A percentile compares a stretch with the other conserved stretches of the same genome.
phyloP scores from a whole-genome alignment of 2,113 vertebrate species.

The Phyllopteryx taeniolatus region DNA sequence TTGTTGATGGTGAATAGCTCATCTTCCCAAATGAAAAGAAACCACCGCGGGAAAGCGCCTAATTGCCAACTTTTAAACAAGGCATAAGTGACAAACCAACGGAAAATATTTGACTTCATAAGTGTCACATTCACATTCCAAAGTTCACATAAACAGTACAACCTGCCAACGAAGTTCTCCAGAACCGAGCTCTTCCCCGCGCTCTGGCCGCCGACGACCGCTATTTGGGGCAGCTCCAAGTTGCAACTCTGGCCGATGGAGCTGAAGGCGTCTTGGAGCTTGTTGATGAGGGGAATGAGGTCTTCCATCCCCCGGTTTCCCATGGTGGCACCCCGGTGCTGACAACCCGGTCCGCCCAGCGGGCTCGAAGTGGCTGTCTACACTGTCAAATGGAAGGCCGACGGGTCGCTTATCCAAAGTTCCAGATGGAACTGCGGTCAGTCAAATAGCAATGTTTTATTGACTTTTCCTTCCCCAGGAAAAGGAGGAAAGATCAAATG shows the following conservation, averaged over 20 bases:
- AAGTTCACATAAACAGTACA: slow-evolving; percentile 19
- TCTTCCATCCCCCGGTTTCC: slow-evolving; percentile 98
- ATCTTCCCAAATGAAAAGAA: slow-evolving; percentile 25
- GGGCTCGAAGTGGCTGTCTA: slow-evolving; percentile 13
- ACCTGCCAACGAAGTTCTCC: slow-evolving; percentile 95
- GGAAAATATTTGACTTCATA: neutral
- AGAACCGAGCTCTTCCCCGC: slow-evolving; percentile 95
- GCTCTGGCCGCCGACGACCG: slow-evolving; percentile 94
- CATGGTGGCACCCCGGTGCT: slow-evolving; percentile 71
- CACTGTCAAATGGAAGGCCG: slow-evolving; percentile 11
- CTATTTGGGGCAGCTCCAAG: slow-evolving; percentile 94
- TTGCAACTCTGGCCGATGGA: slow-evolving; percentile 95
- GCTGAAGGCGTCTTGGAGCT: slow-evolving; percentile 95
- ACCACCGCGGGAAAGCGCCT: slow-evolving; percentile 29
- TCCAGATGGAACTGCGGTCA: slow-evolving; percentile 21
- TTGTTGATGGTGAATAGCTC: slow-evolving; percentile 35
- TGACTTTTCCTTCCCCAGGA: neutral
- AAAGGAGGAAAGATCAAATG: neutral
- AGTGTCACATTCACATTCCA: neutral
- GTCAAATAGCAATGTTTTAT: neutral
- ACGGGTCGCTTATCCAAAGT: slow-evolving; percentile 37
- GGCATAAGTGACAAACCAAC: neutral
- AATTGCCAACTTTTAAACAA: slow-evolving; percentile 39
- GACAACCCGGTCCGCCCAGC: slow-evolving; percentile 14
- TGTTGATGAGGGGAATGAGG: slow-evolving; percentile 93